Evolutionary conservation across 2,113 vertebrate genomes (phyloP), one percentile per base, ranked within the genome.

Genomic region (Seriola aureovittata): DNA sequence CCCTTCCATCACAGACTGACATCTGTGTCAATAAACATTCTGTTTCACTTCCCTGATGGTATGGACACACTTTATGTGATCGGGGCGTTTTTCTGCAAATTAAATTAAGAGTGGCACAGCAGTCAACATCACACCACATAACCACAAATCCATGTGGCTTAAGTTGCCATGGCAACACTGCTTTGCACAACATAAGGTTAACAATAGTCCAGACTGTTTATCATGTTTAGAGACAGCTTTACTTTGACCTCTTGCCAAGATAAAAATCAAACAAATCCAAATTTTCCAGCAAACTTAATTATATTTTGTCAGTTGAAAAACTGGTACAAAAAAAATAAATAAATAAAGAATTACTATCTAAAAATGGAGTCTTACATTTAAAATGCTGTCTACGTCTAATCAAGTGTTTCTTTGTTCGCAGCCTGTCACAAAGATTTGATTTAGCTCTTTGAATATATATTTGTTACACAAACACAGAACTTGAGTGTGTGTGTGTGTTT

Each of bases 131-230:
- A 36, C n/a, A 16, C 6, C 8, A 29, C 46, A 52, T 17, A 25
- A 34, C 46, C 19, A 54, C 6, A 32, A 60, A 69, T 60, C 42
- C 54, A 40, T 50, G 7, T 42, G 5, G 57, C 48, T 25, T 38
- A 38, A 36, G 62, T 67, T 80, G 60, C 50, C 50, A 58, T 12
- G 10, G 48, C 5, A 71, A 71, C 21, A 63, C 34, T 55, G 19
- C 32, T 78, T 34, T 1, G 4, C 29, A 40, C 23, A 14, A 21
- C 42, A 29, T 50, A 38, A 38, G 42, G 12, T n/a, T 8, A n/a
- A 25, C 4, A 0, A n/a, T 8, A 34, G 67, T 63, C 32, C 44
- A 14, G 32, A 16, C 44, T 54, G 57, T 8, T 52, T 21, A 52
- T 52, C 42, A 1, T 14, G 29, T 67, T 2, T 12, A 48, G 4